Percentiles rank a stretch among this genome's conserved stretches.
phyloP scores from a whole-genome alignment of 2,888 invertebrate genomes.

The Drosophila setosimentum region DNA sequence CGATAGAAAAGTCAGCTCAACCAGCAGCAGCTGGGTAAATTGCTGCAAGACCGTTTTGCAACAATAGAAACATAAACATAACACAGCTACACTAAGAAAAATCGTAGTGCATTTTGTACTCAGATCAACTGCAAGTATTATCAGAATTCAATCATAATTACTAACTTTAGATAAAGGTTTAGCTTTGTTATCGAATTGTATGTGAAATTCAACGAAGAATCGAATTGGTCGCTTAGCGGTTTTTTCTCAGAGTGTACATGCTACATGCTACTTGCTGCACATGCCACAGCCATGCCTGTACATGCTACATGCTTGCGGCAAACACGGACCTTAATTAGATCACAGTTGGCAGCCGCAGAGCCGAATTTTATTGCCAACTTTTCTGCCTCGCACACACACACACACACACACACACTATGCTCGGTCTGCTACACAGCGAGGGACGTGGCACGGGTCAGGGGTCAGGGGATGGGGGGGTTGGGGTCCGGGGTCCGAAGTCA shows the following conservation, averaged over 20 bases:
- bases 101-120: not conserved
- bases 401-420: slow-evolving; percentile 37
- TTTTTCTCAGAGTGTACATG: not conserved
- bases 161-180: not conserved
- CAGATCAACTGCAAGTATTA: not conserved
- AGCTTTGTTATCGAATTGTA: not conserved
- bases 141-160: not conserved
- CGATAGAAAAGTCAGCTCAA: not conserved
- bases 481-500: not conserved
- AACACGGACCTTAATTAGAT: slow-evolving; percentile 70
- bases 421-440: slow-evolving; percentile 3
- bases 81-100: not conserved
- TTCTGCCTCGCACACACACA: slow-evolving; percentile 29
- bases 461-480: no score
- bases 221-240: no score
- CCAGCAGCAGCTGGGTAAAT: not conserved
- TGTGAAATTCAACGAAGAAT: not conserved
- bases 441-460: not conserved
- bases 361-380: slow-evolving; percentile 57
- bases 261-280: slow-evolving; percentile 20
- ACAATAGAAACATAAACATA: not conserved
- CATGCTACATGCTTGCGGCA: slow-evolving; percentile 45
- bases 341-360: slow-evolving; percentile 64
- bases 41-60: not conserved
- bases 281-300: slow-evolving; percentile 13